Percentiles rank a stretch among this genome's conserved stretches.
These are phyloP conservation scores for Enteromius mattozi DNA, from an alignment of 2,797 vertebrate species.

Conservation along the genomic window DNA sequence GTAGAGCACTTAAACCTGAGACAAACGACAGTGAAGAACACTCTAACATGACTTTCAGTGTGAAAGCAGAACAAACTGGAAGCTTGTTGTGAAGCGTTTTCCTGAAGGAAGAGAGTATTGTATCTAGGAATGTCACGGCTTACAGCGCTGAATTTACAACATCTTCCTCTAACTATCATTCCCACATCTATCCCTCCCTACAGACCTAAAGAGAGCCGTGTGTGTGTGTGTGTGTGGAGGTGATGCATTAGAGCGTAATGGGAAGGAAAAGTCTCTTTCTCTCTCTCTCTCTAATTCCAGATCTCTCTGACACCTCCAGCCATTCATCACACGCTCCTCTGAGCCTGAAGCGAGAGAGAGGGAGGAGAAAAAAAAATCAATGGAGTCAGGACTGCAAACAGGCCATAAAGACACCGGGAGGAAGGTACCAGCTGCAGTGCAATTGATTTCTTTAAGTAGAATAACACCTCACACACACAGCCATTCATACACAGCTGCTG, in stretches of 20 bases:
- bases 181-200: background rate
- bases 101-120: background rate
- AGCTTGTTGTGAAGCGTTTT: background rate
- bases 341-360: background rate
- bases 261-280: constrained; percentile 17
- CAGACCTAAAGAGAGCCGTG: background rate
- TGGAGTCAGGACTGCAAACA: constrained; percentile 29
- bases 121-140: background rate
- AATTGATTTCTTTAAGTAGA: constrained; percentile 21
- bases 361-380: constrained; percentile 16
- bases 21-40: background rate
- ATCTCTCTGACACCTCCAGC: constrained; percentile 71
- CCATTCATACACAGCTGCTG: background rate
- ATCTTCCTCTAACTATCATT: background rate
- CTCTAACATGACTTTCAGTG: background rate
- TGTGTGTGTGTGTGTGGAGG: constrained; percentile 41
- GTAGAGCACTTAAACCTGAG: background rate
- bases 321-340: constrained; percentile 61
- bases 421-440: constrained; percentile 20
- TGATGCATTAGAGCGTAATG: constrained; percentile 20
- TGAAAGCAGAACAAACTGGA: background rate
- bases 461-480: background rate
- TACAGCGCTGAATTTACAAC: background rate
- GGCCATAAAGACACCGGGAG: constrained; percentile 5
- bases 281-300: constrained; percentile 65